Conservation (phyloP, 2,113 vertebrate species). For the Aegithalos caudatus region DNA sequence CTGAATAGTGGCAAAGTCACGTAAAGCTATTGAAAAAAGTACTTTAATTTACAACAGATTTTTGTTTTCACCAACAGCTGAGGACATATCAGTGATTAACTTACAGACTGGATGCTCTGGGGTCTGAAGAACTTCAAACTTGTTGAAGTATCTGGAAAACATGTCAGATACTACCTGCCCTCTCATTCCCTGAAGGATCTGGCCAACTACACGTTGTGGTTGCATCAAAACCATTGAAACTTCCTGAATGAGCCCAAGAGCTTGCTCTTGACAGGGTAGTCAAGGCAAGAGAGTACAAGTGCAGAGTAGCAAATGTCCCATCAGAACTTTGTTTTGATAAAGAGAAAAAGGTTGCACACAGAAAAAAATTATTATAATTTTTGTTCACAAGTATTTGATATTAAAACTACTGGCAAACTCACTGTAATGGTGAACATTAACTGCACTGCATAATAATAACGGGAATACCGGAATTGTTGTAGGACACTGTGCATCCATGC, state of each 20-base stretch:
- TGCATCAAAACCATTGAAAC: neutral
- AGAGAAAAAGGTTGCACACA: neutral
- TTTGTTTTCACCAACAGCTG: slow-evolving; percentile 38
- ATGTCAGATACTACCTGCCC: neutral
- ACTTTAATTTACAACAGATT: slow-evolving; percentile 49
- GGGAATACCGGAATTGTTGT: neutral
- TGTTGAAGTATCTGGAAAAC: slow-evolving; percentile 7
- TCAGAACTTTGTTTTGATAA: neutral
- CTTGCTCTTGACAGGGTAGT: neutral
- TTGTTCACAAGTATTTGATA: neutral
- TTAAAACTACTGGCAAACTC: neutral
- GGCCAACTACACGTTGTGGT: neutral
- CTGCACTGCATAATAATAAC: neutral
- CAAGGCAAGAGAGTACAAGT: neutral
- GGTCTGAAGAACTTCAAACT: neutral
- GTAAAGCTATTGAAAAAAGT: neutral
- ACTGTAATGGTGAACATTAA: neutral
- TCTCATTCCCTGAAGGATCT: neutral
- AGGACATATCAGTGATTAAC: slow-evolving; percentile 20
- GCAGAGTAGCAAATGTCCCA: neutral
- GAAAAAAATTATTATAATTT: neutral
- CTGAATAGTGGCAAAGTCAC: neutral
- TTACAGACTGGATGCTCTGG: neutral
- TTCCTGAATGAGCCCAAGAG: neutral
- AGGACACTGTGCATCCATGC: neutral